Base-by-base conservation (phyloP, 1,140 invertebrate genomes). In the Drosophila simulans region DNA sequence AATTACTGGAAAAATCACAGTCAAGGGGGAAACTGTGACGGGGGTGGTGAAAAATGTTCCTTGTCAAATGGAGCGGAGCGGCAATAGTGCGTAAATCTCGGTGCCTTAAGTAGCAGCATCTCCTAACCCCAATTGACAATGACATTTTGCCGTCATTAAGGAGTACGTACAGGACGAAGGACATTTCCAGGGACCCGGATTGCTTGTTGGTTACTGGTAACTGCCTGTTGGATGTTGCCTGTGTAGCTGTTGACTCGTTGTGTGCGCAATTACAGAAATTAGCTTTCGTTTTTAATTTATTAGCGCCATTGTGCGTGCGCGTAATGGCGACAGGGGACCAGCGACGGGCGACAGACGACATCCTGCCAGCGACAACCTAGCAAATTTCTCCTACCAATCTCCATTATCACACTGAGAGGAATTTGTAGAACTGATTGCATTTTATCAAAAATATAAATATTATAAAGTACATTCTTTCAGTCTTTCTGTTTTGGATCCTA, bases 281-380 rank as follows among this genome's bases (percentile, higher is more conserved):
- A 88, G 84, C 80, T 88, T 83, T 89, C 84, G 79, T 89, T 88
- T 89, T 88, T 88, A 88, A 88, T 88, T 88, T 88, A 88, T 88
- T 88, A 88, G 77, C 76, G 72, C 84, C 80, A 89, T 88, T 88
- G 84, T 80, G 84, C 84, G 84, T 89, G 79, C 66, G 69, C 60
- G 80, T 88, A 88, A 89, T 83, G 84, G 84, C 84, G 75, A 82
- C 75, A 86, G 59, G 81, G 66, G 77, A 77, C 62, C 72, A 35
- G 20, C 65, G 43, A 60, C 43, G 43, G 71, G 17, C 59, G 34
- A 56, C 45, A 52, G 45, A n/a, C 45, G 52, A 54, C 49, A 45
- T 15, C 25, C 54, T 45, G 15, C 37, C 39, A 51, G 34, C 42
- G 65, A 69, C 40, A 55, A 46, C 49, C 65, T 55, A 69, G 65